Evolutionary conservation across 1,140 invertebrate species (phyloP), one percentile per base, ranked within the genome.

Genomic region (Bombus terrestris): DNA sequence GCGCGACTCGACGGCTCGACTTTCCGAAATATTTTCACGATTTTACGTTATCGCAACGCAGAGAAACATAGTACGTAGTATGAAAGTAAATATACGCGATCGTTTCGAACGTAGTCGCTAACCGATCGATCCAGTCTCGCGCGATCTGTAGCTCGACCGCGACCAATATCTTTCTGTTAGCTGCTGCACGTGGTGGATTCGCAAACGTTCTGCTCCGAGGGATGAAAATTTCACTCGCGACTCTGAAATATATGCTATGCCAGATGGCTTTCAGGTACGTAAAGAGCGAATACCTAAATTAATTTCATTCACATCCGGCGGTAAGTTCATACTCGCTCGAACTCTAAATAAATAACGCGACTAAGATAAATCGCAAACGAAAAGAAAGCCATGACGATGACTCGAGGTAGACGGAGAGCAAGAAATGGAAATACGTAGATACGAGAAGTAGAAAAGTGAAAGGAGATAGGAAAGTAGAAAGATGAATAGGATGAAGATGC

Each of bases 221-320:
- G 76, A 47, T 53, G 47, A 69, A 39, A 66, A 87, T 88, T 86
- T 89, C 79, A 68, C n/a, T 86, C 77, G 62, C 81, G 77, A 84
- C 77, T 72, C 47, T n/a, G 59, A 69, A 71, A 72, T 74, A 89
- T 77, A 68, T 32, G 76, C 79, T 82, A 77, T 74, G 76, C 88
- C 89, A 88, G 90, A 92, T 93, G 92, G 92, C 92, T 93, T 92
- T 94, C 93, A 93, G 93, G 93, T 93, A 93, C 92, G 88, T 83
- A 83, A 88, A 79, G 47, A 90, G 87, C 83, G 66, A 83, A 90
- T 66, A 82, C 83, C 87, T 90, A 86, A 89, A 89, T 88, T 80
- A 89, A 89, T 88, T 83, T 81, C 79, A 78, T 74, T 37, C 83
- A 69, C 47, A 32, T 66, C 57, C 82, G 86, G 77, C 86, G 77